Evolutionary conservation across 92 coral and sea anemone genomes (phyloP), one percentile per base, ranked within the genome.

Genomic region (Epizoanthus scotinus): DNA sequence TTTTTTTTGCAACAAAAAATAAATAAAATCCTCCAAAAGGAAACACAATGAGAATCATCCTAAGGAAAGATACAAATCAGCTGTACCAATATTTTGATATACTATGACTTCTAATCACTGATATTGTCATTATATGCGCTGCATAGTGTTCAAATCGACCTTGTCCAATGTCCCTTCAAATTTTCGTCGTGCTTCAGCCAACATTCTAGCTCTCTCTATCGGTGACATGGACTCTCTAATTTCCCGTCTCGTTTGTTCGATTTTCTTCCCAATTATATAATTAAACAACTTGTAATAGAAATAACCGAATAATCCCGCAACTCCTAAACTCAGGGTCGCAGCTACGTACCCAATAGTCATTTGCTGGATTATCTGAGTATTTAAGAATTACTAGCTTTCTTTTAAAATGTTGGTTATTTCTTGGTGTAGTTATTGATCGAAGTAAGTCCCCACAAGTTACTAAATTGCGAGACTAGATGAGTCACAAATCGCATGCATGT

Each of bases 281-380:
- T 75, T 59, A 59, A 75, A 75, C 67, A 75, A 24, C 44, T 59
- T 75, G 27, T 75, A 75, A 75, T 75, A 75, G 61, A 63, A 75
- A 75, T 75, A 75, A 3, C 67, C 81, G 19, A 75, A 60, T 20
- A 75, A 20, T 1, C 68, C 81, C 5, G 81, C 81, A 13, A 75
- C 18, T 59, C 68, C 68, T 4, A 75, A 6, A 50, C 81, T 58
- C 57, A 75, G 24, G 24, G 81, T 75, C 21, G 61, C 26, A 59
- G 57, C 81, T 8, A 40, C 68, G 21, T 34, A 38, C 2, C 81
- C 81, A 75, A 75, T 36, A 24, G 81, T 24, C 81, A 75, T 75
- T 59, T 58, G 1, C 18, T 12, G 8, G 4, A 24, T 20, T 29
- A 18, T 5, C 49, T 8, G 28, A 22, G 21, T 2, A 5, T 7